phyloP scores from a whole-genome alignment of 2,113 vertebrate genomes.

The Nyctibius bracteatus region DNA sequence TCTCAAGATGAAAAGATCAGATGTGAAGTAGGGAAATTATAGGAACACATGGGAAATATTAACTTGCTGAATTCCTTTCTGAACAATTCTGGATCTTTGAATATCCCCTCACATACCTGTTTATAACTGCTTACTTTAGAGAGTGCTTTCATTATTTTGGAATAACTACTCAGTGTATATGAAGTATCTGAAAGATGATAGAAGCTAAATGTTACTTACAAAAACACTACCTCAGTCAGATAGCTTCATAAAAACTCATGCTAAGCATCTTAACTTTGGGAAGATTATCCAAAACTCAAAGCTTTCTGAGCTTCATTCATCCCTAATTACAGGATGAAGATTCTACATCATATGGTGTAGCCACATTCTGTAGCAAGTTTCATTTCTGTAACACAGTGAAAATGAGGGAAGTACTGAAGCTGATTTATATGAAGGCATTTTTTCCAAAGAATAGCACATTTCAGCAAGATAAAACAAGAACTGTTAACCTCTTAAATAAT shows the following conservation, averaged over 20 bases:
- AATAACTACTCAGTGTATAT: neutral
- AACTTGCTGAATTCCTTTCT: neutral
- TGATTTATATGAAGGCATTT: neutral
- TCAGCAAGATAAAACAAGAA: neutral
- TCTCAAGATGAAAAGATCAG: neutral
- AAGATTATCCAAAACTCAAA: constrained; percentile 8
- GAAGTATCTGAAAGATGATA: neutral
- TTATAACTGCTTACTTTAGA: neutral
- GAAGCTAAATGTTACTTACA: neutral
- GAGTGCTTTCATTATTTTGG: neutral
- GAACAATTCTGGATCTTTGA: neutral
- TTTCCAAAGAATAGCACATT: neutral
- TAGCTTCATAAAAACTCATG: neutral
- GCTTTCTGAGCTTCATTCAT: neutral
- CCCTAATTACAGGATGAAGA: neutral
- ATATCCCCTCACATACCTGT: neutral
- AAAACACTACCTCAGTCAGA: neutral
- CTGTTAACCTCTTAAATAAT: neutral
- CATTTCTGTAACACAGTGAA: neutral
- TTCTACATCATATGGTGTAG: neutral
- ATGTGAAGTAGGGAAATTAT: neutral
- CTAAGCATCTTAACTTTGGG: neutral
- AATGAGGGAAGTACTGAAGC: neutral
- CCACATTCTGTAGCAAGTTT: neutral
- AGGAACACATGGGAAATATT: neutral